Conservation (phyloP, 2,888 invertebrate species). For the Pachymerium ferrugineum region DNA sequence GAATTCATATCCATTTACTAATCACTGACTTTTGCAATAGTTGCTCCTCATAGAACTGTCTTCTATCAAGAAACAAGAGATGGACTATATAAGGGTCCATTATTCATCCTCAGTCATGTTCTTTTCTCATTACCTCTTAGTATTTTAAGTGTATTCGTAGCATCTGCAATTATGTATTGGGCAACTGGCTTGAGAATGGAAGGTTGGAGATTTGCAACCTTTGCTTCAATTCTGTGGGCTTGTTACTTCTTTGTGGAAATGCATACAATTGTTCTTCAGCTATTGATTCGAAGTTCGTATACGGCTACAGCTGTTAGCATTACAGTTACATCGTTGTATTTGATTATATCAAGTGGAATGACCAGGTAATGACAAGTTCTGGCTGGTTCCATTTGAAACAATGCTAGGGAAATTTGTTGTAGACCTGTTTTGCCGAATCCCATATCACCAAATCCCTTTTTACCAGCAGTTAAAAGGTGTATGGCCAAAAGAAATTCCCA, state of each 20-base stretch:
- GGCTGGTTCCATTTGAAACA: neutral
- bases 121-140: conserved; percentile 76
- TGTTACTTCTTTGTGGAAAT: conserved; percentile 81
- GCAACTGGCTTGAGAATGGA: conserved; percentile 39
- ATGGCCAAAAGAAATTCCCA: too few species aligned
- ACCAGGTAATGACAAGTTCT: conserved; percentile 56
- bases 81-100: conserved; percentile 79
- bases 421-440: too few species aligned
- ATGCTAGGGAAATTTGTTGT: neutral
- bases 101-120: conserved; percentile 74
- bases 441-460: too few species aligned
- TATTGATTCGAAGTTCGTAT: conserved; percentile 71
- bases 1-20: neutral
- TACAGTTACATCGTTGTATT: conserved; percentile 66
- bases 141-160: conserved; percentile 64
- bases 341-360: conserved; percentile 66
- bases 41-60: conserved; percentile 71
- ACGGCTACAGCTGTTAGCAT: conserved; percentile 70
- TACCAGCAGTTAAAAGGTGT: too few species aligned
- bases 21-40: conserved; percentile 38
- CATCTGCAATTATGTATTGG: conserved; percentile 51
- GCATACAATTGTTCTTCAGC: conserved; percentile 70
- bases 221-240: conserved; percentile 70
- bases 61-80: conserved; percentile 88
- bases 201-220: conserved; percentile 55